Evolutionary conservation across 2,113 vertebrate species (phyloP).

Genomic region (Formicarius rufipectus): DNA sequence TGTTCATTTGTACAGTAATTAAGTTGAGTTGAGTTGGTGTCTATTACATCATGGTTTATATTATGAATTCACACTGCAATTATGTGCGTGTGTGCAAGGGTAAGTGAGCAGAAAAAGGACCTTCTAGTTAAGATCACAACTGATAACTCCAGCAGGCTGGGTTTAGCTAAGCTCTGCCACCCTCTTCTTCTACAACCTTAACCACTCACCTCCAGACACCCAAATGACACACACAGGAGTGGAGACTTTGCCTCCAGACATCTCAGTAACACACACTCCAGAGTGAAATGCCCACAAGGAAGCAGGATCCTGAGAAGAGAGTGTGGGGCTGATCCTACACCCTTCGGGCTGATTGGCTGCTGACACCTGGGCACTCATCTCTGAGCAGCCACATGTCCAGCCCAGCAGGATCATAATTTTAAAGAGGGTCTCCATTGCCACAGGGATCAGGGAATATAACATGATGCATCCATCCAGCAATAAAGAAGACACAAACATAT

Average conservation of each 20-base stretch:
- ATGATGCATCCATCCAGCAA: background rate
- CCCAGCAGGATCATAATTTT: background rate
- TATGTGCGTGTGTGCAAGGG: slow-evolving; percentile 53
- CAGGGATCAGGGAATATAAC: background rate
- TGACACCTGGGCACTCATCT: background rate
- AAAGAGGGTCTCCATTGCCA: background rate
- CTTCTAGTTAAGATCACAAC: slow-evolving; percentile 61
- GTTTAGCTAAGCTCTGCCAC: background rate
- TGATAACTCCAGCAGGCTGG: background rate
- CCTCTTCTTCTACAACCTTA: background rate
- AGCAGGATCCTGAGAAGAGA: background rate
- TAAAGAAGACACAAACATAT: background rate
- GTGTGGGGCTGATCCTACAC: background rate
- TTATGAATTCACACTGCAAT: slow-evolving; percentile 66
- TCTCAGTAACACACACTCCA: background rate
- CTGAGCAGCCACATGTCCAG: background rate
- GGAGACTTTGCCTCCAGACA: background rate
- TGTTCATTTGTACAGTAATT: slow-evolving; percentile 73
- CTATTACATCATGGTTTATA: slow-evolving; percentile 70
- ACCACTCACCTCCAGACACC: background rate
- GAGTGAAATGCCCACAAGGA: background rate
- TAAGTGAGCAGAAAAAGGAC: slow-evolving; percentile 64
- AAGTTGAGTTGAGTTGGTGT: slow-evolving; percentile 63
- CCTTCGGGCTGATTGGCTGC: background rate
- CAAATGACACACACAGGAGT: background rate